A percentile compares a stretch with the other conserved stretches of the same genome.
Conservation (phyloP, 2,113 vertebrate species). For the Pollachius pollachius region DNA sequence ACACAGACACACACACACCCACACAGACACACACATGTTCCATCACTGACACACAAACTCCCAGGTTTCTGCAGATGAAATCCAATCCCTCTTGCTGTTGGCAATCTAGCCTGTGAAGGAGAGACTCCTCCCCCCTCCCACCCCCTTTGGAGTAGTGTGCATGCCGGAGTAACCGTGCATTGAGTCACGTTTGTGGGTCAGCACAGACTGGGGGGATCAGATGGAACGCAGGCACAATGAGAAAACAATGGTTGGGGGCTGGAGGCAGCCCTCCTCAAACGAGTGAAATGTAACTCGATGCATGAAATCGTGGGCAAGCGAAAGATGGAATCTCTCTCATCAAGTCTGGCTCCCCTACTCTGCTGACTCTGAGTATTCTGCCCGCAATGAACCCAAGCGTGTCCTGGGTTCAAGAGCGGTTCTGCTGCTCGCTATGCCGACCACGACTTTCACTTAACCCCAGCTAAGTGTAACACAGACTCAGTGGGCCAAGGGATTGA, state of each 20-base stretch:
- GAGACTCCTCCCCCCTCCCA: background rate
- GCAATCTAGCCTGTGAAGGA: constrained; percentile 11
- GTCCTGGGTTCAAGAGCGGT: constrained; percentile 41
- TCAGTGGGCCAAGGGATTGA: constrained; percentile 1
- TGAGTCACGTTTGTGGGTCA: constrained; percentile 29
- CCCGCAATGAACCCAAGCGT: constrained; percentile 52
- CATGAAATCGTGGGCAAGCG: constrained; percentile 52
- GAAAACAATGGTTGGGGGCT: background rate
- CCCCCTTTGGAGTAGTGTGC: background rate
- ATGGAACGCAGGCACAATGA: no score
- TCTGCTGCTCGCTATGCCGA: constrained; percentile 38
- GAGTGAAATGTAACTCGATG: constrained; percentile 38
- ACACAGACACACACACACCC: background rate
- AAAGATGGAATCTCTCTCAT: constrained; percentile 31
- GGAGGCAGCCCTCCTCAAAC: constrained; percentile 10
- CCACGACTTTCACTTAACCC: constrained; percentile 15
- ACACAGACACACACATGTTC: background rate
- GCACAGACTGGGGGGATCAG: background rate
- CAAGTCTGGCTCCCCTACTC: constrained; percentile 41
- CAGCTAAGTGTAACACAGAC: constrained; percentile 32
- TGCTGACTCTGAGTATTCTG: constrained; percentile 57
- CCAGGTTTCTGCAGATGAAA: constrained; percentile 34
- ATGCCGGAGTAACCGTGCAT: constrained; percentile 29
- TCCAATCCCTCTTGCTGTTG: constrained; percentile 9
- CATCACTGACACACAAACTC: constrained; percentile 9